Conservation (phyloP, 2,888 invertebrate species). For the Synanthedon tipuliformis region DNA sequence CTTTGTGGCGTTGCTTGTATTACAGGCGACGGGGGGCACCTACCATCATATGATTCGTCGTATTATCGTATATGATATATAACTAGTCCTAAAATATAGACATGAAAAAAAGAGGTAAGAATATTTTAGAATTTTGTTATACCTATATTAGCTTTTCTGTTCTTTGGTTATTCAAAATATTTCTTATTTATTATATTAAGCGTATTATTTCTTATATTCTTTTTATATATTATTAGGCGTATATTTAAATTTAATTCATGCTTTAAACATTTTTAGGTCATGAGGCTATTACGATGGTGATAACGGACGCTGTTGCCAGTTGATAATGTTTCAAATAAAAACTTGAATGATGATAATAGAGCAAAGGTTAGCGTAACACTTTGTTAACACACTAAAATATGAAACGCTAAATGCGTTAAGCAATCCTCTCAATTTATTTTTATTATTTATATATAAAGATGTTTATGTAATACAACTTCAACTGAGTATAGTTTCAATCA, state of each 20-base stretch:
- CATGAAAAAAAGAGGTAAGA: too few species aligned
- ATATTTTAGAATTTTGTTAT: too few species aligned
- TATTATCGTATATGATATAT: too few species aligned
- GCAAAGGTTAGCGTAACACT: conserved; percentile 65
- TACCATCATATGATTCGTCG: too few species aligned
- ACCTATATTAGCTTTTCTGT: too few species aligned
- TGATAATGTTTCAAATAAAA: conserved; percentile 55
- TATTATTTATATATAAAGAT: too few species aligned
- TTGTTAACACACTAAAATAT: neutral
- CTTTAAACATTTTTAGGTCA: conserved; percentile 51
- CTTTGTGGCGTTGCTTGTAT: too few species aligned
- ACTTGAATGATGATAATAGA: conserved; percentile 43
- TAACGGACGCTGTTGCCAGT: conserved; percentile 54
- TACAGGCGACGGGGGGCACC: too few species aligned
- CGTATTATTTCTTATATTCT: neutral
- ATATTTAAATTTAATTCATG: conserved; percentile 1
- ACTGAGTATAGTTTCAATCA: too few species aligned
- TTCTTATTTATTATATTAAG: neutral
- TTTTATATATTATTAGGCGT: neutral
- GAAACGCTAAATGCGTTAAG: neutral
- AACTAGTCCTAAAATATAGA: too few species aligned
- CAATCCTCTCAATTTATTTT: neutral
- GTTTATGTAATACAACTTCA: too few species aligned
- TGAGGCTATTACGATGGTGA: conserved; percentile 48
- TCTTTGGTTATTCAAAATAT: neutral